A percentile compares a stretch with the other conserved stretches of the same genome.
These are phyloP conservation scores for Syrista parreyssii DNA, from an alignment of 2,888 invertebrate species.

Conservation along the genomic window DNA sequence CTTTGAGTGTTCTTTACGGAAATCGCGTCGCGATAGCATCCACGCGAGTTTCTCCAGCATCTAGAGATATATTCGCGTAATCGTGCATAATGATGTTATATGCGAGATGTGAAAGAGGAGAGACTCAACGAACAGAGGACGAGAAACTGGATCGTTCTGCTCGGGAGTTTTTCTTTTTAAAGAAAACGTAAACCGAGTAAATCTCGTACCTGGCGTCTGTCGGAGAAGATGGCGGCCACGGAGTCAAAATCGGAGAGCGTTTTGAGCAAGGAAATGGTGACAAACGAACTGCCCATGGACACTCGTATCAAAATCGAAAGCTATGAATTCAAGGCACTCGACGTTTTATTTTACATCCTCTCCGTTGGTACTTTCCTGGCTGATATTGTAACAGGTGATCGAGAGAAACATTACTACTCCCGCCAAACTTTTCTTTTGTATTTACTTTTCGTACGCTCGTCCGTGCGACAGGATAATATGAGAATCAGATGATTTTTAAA, in stretches of 20 bases:
- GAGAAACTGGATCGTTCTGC: no score
- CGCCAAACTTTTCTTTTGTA: constrained; percentile 24
- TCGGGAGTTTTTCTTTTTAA: no score
- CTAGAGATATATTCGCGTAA: no score
- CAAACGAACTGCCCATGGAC: constrained; percentile 30
- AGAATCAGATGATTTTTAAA: not conserved
- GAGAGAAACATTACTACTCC: constrained; percentile 25
- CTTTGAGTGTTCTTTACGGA: no score
- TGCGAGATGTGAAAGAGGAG: no score
- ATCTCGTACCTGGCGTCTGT: no score
- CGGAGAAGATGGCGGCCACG: constrained; percentile 41
- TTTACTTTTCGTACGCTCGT: not conserved
- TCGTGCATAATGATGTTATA: no score
- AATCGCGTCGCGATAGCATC: no score
- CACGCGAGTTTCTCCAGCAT: no score
- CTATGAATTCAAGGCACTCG: constrained; percentile 41
- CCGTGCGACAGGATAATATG: constrained; percentile 15
- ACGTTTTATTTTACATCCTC: constrained; percentile 61
- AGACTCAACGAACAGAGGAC: no score
- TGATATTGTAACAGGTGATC: constrained; percentile 72
- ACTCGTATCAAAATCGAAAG: constrained; percentile 37
- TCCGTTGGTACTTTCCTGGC: constrained; percentile 71
- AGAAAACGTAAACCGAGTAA: no score
- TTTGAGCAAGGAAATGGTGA: constrained; percentile 35
- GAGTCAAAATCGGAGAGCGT: constrained; percentile 43